A percentile compares a stretch with the other conserved stretches of the same genome.
These are phyloP conservation scores for Philereme transversata DNA, from an alignment of 2,888 invertebrate species.

Conservation along the genomic window DNA sequence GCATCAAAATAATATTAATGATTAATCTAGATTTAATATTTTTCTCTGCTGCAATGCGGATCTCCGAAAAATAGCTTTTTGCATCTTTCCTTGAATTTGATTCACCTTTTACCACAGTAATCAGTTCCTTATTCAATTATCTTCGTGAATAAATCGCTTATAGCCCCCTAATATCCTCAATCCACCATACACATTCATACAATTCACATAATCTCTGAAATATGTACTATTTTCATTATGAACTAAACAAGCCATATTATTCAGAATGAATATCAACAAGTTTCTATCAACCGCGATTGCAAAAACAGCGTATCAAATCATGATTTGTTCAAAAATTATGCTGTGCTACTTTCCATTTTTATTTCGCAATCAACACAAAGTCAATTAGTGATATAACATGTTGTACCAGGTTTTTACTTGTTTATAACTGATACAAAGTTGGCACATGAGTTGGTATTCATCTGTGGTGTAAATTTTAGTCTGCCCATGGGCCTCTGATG, in stretches of 20 bases:
- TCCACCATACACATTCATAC: neutral
- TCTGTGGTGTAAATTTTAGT: too few relatives aligned
- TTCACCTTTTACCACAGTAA: conserved; percentile 13
- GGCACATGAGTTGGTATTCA: too few relatives aligned
- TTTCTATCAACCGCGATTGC: neutral
- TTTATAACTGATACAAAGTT: too few relatives aligned
- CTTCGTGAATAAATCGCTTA: neutral
- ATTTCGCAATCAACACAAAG: conserved; percentile 52
- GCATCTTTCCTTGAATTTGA: conserved; percentile 9
- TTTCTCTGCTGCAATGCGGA: conserved; percentile 63
- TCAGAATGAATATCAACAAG: conserved; percentile 1
- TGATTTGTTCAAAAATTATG: conserved; percentile 14
- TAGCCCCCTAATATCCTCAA: neutral
- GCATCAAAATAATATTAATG: neutral
- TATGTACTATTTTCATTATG: neutral
- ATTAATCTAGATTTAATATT: neutral
- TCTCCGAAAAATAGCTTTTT: conserved; percentile 36
- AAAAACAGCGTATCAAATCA: neutral
- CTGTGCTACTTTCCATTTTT: conserved; percentile 52
- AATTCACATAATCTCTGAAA: neutral
- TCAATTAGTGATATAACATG: conserved; percentile 45
- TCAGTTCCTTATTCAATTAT: neutral
- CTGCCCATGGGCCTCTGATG: too few relatives aligned
- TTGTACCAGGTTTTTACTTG: neutral
- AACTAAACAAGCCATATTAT: neutral